Evolutionary conservation across 2,797 vertebrate genomes (phyloP), one percentile per base, ranked within the genome.

Genomic region (Kryptopterus vitreolus): DNA sequence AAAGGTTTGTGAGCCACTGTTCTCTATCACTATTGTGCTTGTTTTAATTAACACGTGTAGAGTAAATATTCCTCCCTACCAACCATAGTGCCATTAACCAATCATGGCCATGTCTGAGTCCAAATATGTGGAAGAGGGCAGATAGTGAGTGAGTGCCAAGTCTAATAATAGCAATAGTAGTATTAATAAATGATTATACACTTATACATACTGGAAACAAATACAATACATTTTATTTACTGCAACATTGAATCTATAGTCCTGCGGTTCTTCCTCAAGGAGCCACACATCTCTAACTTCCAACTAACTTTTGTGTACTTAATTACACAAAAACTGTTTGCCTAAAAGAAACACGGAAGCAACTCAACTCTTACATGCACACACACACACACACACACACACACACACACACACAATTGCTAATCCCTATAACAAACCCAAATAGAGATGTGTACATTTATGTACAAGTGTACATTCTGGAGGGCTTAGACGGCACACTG

Each of bases 391-490:
- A n/a, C n/a, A n/a, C n/a, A n/a, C n/a, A n/a, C n/a, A n/a, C 38
- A 9, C 38, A 43, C 38, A 43, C 38, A 1, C 38, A 80, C 58
- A 75, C 18, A 50, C 52, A 57, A 73, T 55, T 35, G 22, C 4
- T 66, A 59, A 74, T 80, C 38, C 38, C 48, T 35, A 48, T 8
- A 75, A 66, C 1, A 35, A 24, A 18, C 26, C 48, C 20, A n/a
- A n/a, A 52, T 26, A 59, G 57, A 52, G 20, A 24, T 33, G 35
- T 26, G 10, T 31, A 20, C 31, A 65, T n/a, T 57, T 55, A 10
- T 13, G 66, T 65, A 66, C 62, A 80, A 80, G 71, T 80, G 79
- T 50, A 75, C 80, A 71, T 81, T 81, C 80, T 58, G 46, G 48
- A 61, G 48, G 55, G 74, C 71, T 79, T 65, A 84, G 63, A 65